Evolutionary conservation across 2,797 vertebrate genomes (phyloP), one percentile per base, ranked within the genome.

Genomic region (Arnoldichthys spilopterus): DNA sequence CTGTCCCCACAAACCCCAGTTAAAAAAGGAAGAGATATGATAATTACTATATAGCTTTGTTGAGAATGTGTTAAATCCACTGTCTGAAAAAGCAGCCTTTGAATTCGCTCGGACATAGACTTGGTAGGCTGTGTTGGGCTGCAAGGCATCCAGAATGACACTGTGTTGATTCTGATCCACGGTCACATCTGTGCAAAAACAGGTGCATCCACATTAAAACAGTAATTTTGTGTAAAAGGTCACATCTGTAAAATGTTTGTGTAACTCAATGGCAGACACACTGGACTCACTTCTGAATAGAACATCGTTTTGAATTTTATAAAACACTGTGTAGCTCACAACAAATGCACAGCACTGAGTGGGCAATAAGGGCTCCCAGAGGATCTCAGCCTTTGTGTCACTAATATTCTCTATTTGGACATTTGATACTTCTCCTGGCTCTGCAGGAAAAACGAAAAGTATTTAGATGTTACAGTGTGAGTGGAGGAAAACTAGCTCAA

Each of bases 41-140:
- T 8, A 34, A 86, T 90, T 82, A 93, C 91, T 88, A 80, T 87
- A 88, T 85, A 4, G 66, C 30, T 77, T 88, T 13, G 91, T 94
- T 49, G 28, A 78, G 76, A 94, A 93, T 45, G 26, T 0, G 20
- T 5, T 56, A 1, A 56, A 16, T 0, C 0, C 56, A 85, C 91
- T 92, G 24, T 8, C 73, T 4, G 78, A 74, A 0, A 45, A 69
- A 58, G 88, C 86, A 32, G 81, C 85, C 0, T 5, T 64, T 66
- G 89, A 84, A 16, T 8, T 80, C 53, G 90, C 90, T 66, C n/a
- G 16, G 3, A 94, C 77, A 12, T 47, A 73, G 54, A 92, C 7
- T 0, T 1, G 78, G 76, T 94, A 94, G 0, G 70, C 37, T 0
- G 88, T 92, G 74, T 72, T 51, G 67, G 88, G 88, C 59, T 49